Conservation (phyloP, 2,888 invertebrate species). For the Archips crataeganus region DNA sequence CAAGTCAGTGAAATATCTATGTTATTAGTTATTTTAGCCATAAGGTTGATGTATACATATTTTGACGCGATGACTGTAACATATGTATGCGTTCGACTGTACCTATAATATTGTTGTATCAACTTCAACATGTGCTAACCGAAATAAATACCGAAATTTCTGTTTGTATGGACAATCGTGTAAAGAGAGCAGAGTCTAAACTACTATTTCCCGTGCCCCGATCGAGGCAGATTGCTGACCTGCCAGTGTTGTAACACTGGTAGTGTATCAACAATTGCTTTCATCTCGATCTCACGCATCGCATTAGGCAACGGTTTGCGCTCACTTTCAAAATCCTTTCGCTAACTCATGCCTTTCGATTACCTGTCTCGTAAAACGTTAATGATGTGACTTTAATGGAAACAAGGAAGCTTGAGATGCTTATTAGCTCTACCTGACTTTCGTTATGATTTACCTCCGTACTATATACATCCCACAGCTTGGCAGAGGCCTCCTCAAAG, state of each 20-base stretch:
- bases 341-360: conserved; percentile 46
- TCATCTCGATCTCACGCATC: conserved; percentile 57
- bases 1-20: too few relatives aligned
- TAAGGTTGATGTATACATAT: too few relatives aligned
- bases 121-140: too few relatives aligned
- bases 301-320: conserved; percentile 57
- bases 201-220: conserved; percentile 18
- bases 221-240: conserved; percentile 48
- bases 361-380: conserved; percentile 27
- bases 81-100: too few relatives aligned
- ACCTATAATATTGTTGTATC: too few relatives aligned
- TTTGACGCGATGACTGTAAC: too few relatives aligned
- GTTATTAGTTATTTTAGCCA: too few relatives aligned
- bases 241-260: conserved; percentile 54
- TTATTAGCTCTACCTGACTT: not conserved
- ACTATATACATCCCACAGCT: too few relatives aligned
- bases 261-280: conserved; percentile 58
- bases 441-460: too few relatives aligned
- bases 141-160: too few relatives aligned
- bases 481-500: too few relatives aligned
- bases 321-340: conserved; percentile 74
- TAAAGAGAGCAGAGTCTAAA: not conserved
- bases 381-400: conserved; percentile 9
- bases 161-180: not conserved
- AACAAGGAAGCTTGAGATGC: not conserved